Percentiles rank a stretch among this genome's conserved stretches.
Conservation (phyloP, 2,888 invertebrate species). For the Mimachlamys varia region DNA sequence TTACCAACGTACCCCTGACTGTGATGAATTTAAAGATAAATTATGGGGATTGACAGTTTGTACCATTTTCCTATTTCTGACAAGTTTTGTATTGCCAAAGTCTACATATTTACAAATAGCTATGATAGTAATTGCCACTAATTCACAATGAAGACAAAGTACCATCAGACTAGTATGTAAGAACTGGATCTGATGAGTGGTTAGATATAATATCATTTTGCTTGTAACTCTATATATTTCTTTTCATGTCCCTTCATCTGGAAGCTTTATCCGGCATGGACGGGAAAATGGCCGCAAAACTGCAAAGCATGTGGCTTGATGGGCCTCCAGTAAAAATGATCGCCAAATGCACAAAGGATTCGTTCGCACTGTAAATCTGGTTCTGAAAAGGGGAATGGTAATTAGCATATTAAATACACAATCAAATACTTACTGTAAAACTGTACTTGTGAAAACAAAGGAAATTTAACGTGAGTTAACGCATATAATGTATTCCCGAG, state of each 20-base stretch:
- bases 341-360: not conserved
- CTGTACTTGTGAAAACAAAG: slow-evolving; percentile 13
- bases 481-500: not conserved
- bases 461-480: not conserved
- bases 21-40: too few species aligned
- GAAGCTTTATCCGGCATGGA: not conserved
- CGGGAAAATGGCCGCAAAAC: slow-evolving; percentile 31
- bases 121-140: too few species aligned
- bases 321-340: not conserved
- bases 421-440: not conserved
- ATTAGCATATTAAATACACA: not conserved
- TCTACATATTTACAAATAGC: too few species aligned
- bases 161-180: not conserved
- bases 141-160: too few species aligned
- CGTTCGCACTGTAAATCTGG: not conserved
- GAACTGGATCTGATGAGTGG: not conserved
- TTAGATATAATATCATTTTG: not conserved
- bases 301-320: slow-evolving; percentile 1
- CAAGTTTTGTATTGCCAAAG: too few species aligned
- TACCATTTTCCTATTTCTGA: too few species aligned
- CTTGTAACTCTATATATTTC: not conserved
- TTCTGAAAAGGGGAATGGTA: not conserved
- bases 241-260: not conserved
- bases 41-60: too few species aligned
- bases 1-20: too few species aligned